Percentiles rank a stretch among this genome's conserved stretches.
phyloP scores from a whole-genome alignment of 2,888 invertebrate genomes.

The Rhamnusium bicolor region DNA sequence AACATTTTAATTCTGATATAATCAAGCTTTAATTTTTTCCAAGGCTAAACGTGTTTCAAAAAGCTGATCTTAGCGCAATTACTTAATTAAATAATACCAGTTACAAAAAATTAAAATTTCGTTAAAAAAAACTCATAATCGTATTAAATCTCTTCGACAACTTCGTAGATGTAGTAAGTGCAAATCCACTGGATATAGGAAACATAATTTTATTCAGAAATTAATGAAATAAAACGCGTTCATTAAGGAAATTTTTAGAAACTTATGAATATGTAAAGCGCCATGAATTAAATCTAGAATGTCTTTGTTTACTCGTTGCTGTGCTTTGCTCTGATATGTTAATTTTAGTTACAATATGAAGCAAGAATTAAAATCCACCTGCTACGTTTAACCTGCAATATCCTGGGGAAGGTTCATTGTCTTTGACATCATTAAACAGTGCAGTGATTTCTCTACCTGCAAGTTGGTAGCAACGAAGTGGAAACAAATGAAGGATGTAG shows the following conservation, averaged over 20 bases:
- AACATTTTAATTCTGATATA: too few relatives aligned
- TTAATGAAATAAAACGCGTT: neutral
- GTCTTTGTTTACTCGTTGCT: neutral
- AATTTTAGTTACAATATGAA: constrained; percentile 4
- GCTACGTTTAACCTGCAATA: constrained; percentile 28
- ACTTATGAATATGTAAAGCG: neutral
- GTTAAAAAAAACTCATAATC: too few relatives aligned
- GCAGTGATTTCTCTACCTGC: constrained; percentile 19
- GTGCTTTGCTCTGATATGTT: neutral
- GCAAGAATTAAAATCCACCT: constrained; percentile 36
- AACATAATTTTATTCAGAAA: neutral
- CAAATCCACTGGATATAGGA: neutral
- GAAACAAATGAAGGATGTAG: constrained; percentile 41
- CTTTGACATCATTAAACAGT: constrained; percentile 28
- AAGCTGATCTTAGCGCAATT: too few relatives aligned
- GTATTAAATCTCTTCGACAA: too few relatives aligned
- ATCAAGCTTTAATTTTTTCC: too few relatives aligned
- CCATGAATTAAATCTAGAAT: neutral
- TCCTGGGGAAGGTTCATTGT: constrained; percentile 36
- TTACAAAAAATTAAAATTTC: too few relatives aligned
- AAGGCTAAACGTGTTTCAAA: too few relatives aligned
- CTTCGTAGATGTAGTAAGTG: too few relatives aligned
- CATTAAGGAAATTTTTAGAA: neutral
- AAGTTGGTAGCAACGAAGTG: constrained; percentile 40
- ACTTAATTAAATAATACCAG: too few relatives aligned